phyloP scores from a whole-genome alignment of 2,888 invertebrate genomes.

The Clostera curtula region DNA sequence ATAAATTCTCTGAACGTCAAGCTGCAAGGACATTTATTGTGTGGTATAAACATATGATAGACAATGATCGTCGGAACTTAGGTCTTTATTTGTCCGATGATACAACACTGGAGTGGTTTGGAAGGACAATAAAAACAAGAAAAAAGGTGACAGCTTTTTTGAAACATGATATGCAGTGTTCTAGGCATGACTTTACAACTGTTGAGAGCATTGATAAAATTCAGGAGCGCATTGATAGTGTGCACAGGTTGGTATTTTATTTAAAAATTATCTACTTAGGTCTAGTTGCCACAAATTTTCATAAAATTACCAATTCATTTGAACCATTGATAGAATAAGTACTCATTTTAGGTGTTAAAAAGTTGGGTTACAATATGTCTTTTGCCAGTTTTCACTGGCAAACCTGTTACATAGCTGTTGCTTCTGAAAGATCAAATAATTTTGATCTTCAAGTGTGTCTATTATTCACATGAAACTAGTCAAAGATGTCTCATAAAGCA shows the following conservation, averaged over 20 bases:
- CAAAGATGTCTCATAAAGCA: too few relatives aligned
- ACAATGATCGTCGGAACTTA: conserved; percentile 63
- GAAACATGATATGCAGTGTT: conserved; percentile 68
- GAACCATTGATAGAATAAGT: too few relatives aligned
- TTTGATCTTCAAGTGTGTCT: too few relatives aligned
- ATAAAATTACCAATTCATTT: not conserved
- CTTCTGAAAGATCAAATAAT: too few relatives aligned
- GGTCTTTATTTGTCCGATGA: conserved; percentile 66
- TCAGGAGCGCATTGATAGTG: conserved; percentile 35
- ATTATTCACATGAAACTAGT: too few relatives aligned
- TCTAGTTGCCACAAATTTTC: conserved; percentile 1
- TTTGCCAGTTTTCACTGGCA: too few relatives aligned
- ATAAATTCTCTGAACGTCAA: conserved; percentile 35
- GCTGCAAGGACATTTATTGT: conserved; percentile 56
- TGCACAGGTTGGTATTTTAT: conserved; percentile 39
- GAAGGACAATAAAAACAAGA: conserved; percentile 74
- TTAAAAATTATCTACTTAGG: conserved; percentile 11
- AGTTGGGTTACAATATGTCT: too few relatives aligned
- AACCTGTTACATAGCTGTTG: too few relatives aligned
- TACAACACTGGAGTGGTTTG: conserved; percentile 78
- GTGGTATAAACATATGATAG: conserved; percentile 67
- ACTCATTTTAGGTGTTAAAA: too few relatives aligned
- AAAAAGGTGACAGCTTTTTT: conserved; percentile 74
- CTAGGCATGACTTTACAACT: conserved; percentile 64
- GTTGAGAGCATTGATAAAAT: conserved; percentile 58